Base-by-base conservation (phyloP, 2,888 invertebrate genomes). In the Ernsta delagoae region DNA sequence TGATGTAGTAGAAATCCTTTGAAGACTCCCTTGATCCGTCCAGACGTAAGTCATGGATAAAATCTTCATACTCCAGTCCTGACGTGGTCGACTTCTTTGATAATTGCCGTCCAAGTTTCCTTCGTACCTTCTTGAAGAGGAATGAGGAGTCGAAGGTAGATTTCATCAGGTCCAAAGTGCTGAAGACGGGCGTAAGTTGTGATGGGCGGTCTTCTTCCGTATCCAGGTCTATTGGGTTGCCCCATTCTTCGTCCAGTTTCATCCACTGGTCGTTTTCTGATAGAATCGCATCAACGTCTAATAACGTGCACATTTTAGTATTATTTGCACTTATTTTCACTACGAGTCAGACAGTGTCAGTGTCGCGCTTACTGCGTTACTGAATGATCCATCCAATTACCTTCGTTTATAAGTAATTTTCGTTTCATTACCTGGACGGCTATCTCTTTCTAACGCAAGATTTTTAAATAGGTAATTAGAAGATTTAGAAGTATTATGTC, bases 141-240 rank as follows among this genome's bases (percentile, higher is more conserved):
- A 84, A 86, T 0, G 90, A 85, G 0, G 92, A 92, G 67, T 91
- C 89, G 72, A 92, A 92, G 0, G 92, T 92, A 0, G 88, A 83
- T 71, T 80, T 83, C 65, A 80, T 78, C 9, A 89, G 72, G 63
- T 92, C 90, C 24, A 90, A 74, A 0, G 85, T 82, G 65, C 90
- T 89, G 77, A 89, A 84, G 41, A 82, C 86, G 0, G 85, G 81
- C 60, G 76, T 79, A 0, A 87, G 50, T 60, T 72, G 78, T 0
- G 75, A 74, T 9, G 67, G n/a, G 11, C 75, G 73, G 5, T 70
- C 90, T 83, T 72, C 89, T 84, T 92, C 90, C 0, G 85, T 87
- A 59, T 92, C 91, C 3, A 92, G 75, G 74, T 92, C 92, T 1
- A 92, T 77, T 3, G 92, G 87, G 43, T 84, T 79, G 4, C 88